Conservation (phyloP, 2,113 vertebrate genomes). For the Amazona vittata region DNA sequence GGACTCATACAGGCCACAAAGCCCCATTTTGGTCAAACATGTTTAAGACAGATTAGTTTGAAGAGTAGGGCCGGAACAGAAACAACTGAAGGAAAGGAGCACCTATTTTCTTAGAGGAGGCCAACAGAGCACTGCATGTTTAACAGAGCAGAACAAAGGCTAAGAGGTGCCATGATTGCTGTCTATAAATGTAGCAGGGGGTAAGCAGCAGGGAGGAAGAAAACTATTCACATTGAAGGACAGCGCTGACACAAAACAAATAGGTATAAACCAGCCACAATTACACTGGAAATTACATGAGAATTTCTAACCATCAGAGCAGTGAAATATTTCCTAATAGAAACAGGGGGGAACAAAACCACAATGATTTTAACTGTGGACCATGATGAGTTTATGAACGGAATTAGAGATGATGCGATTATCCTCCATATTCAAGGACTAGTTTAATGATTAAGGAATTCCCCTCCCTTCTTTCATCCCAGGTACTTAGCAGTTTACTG, state of each 20-base stretch:
- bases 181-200: neutral
- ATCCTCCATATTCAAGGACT: neutral
- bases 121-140: neutral
- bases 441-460: slow-evolving; percentile 22
- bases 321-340: neutral
- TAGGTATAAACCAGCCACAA: slow-evolving; percentile 4
- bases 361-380: neutral
- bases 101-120: neutral
- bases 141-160: slow-evolving; percentile 45
- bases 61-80: neutral
- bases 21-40: neutral
- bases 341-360: neutral
- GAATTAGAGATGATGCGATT: slow-evolving; percentile 32
- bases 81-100: neutral
- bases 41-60: neutral
- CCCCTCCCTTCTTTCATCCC: neutral
- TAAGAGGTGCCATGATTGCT: neutral
- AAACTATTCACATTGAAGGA: slow-evolving; percentile 15
- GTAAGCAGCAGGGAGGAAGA: slow-evolving; percentile 45
- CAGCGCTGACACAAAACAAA: slow-evolving; percentile 12
- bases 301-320: neutral
- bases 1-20: fast-evolving
- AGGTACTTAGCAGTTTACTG: slow-evolving; percentile 33
- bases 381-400: neutral
- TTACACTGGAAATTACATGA: neutral